Base-by-base conservation (phyloP, 2,888 invertebrate genomes). In the Caenorhabditis sp. region DNA sequence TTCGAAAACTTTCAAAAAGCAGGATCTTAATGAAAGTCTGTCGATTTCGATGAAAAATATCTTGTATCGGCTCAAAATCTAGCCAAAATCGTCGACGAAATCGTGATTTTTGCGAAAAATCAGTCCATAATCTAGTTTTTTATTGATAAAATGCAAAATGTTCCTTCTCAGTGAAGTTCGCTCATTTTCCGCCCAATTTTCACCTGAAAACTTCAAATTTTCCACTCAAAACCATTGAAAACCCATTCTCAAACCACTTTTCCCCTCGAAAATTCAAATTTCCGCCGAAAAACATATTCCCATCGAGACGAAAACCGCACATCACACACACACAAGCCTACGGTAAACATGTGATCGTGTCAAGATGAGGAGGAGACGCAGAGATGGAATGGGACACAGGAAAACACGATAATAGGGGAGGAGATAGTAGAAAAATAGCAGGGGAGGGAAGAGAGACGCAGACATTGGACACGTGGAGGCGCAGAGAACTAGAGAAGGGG, bases 301-400 rank as follows among this genome's bases (percentile, higher is more conserved):
- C 2, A 3, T 12, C 19, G 24, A n/a, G n/a, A 26, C 54, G 19
- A 47, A 12, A 38, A 47, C 47, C 47, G 19, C 47, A 47, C n/a
- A 47, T 19, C 47, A 47, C 19, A 38, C 47, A n/a, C n/a, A n/a
- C n/a, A 44, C 5, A 51, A 56, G n/a, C 54, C 41, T 66, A 75
- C 64, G 64, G 75, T 66, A 66, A 64, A 75, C 72, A 72, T 72
- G 72, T 72, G 72, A 72, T 72, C 72, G 38, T 38, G 14, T 19
- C 19, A 47, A 6, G 19, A n/a, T 28, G 58, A 12, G 26, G 10
- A 3, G 41, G 16, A 38, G 38, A 38, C 38, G 38, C 38, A 38
- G 38, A 38, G 38, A 38, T 10, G 12, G 12, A 38, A 38, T n/a
- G 22, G 44, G 38, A 38, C 6, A 10, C 12, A 2, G 38, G 19